Percentiles rank a stretch among this genome's conserved stretches.
phyloP scores from a whole-genome alignment of 2,888 invertebrate species.

The Pimpla rufipes region DNA sequence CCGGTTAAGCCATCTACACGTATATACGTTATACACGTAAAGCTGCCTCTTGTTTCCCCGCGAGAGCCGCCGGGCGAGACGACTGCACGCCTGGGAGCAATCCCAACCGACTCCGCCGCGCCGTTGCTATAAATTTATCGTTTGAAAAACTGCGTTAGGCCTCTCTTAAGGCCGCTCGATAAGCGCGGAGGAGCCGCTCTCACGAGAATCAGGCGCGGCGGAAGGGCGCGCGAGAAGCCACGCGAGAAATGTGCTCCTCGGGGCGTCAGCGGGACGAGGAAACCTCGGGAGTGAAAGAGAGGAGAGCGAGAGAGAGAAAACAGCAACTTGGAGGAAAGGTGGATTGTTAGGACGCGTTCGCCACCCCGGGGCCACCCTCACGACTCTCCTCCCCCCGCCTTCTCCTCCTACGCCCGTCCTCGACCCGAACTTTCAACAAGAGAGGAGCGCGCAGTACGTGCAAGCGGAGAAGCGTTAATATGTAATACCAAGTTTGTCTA shows the following conservation, averaged over 20 bases:
- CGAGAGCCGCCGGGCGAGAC: constrained; percentile 7
- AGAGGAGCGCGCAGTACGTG: constrained; percentile 51
- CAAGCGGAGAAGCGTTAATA: constrained; percentile 67
- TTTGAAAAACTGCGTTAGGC: constrained; percentile 40
- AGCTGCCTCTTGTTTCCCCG: not conserved
- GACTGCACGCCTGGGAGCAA: constrained; percentile 44
- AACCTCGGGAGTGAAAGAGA: not conserved
- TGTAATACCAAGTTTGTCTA: constrained; percentile 69
- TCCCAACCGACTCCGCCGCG: not conserved
- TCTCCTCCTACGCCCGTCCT: not conserved
- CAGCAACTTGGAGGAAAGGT: constrained; percentile 56
- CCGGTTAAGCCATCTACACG: not conserved
- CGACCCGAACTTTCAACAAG: constrained; percentile 59
- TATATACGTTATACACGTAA: not conserved
- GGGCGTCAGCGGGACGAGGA: constrained; percentile 43
- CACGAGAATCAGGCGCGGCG: not conserved
- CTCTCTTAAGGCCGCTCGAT: constrained; percentile 29
- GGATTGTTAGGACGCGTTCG: constrained; percentile 58
- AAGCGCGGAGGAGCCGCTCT: constrained; percentile 7
- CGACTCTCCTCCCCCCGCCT: not conserved
- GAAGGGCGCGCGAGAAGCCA: constrained; percentile 39
- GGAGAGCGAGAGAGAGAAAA: constrained; percentile 16
- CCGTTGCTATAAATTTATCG: constrained; percentile 49
- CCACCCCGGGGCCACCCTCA: not conserved
- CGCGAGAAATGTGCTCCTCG: constrained; percentile 43